Percentiles rank a stretch among this genome's conserved stretches.
phyloP scores from a whole-genome alignment of 2,797 vertebrate genomes.

The Botia kubotai region DNA sequence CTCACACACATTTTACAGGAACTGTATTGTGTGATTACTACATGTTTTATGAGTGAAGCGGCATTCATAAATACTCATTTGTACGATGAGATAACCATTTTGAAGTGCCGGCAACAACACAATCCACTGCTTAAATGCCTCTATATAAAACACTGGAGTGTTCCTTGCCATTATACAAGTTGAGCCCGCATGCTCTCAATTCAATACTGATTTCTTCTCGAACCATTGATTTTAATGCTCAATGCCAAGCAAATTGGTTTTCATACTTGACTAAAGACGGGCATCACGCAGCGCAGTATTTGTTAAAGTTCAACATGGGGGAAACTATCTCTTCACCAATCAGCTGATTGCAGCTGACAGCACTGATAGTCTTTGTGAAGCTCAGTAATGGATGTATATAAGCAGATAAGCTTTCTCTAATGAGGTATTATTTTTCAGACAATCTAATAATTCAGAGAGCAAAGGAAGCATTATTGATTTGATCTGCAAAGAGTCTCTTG shows the following conservation, averaged over 20 bases:
- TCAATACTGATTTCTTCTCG: slow-evolving; percentile 28
- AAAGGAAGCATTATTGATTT: slow-evolving; percentile 56
- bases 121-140: slow-evolving; percentile 28
- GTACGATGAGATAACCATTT: not conserved
- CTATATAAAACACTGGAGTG: slow-evolving; percentile 33
- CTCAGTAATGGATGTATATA: slow-evolving; percentile 4
- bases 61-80: slow-evolving; percentile 37
- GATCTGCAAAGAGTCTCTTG: not conserved
- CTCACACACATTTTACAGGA: not conserved
- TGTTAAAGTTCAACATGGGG: slow-evolving; percentile 26
- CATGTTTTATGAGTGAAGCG: slow-evolving; percentile 39
- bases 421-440: slow-evolving; percentile 52
- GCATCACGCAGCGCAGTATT: slow-evolving; percentile 6
- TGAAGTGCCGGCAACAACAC: slow-evolving; percentile 30
- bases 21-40: slow-evolving; percentile 23
- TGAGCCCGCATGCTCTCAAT: slow-evolving; percentile 12
- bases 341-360: slow-evolving; percentile 44
- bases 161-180: slow-evolving; percentile 17
- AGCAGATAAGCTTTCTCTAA: slow-evolving; percentile 35
- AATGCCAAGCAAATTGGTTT: slow-evolving; percentile 7
- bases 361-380: slow-evolving; percentile 11
- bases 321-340: slow-evolving; percentile 28
- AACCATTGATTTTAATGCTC: slow-evolving; percentile 33
- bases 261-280: slow-evolving; percentile 36
- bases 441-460: slow-evolving; percentile 46